Evolutionary conservation across 1,140 invertebrate genomes (phyloP).

Genomic region (Bombus impatiens): DNA sequence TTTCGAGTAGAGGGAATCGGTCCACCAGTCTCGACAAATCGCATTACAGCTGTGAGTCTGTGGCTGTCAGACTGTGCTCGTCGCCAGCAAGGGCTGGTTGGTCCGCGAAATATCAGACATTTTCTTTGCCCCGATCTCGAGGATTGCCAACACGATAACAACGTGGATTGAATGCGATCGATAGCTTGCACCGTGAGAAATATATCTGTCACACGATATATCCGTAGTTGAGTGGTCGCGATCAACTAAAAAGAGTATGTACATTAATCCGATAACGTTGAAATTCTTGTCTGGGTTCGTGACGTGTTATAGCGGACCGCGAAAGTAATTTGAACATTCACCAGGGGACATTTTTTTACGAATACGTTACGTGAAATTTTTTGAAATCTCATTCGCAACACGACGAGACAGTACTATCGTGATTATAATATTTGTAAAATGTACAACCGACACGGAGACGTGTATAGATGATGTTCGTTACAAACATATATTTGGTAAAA

Average conservation of each 20-base stretch:
- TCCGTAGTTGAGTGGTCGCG: neutral
- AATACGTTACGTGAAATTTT: neutral
- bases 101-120: conserved; percentile 76
- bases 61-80: conserved; percentile 76
- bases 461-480: too few species aligned
- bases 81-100: conserved; percentile 75
- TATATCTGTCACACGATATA: neutral
- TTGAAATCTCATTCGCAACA: too few species aligned
- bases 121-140: conserved; percentile 76
- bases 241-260: neutral
- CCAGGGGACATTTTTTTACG: neutral
- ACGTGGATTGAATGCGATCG: neutral
- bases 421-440: too few species aligned
- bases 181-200: neutral
- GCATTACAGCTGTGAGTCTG: conserved; percentile 67
- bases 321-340: neutral
- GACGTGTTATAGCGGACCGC: too few species aligned
- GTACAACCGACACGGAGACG: too few species aligned
- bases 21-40: conserved; percentile 67
- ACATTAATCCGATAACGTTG: too few species aligned
- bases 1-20: conserved; percentile 75
- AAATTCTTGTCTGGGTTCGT: too few species aligned
- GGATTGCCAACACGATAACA: neutral
- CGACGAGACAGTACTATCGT: too few species aligned
- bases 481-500: too few species aligned